Conservation (phyloP, 2,113 vertebrate genomes). For the Dunckerocampus dactyliophorus region DNA sequence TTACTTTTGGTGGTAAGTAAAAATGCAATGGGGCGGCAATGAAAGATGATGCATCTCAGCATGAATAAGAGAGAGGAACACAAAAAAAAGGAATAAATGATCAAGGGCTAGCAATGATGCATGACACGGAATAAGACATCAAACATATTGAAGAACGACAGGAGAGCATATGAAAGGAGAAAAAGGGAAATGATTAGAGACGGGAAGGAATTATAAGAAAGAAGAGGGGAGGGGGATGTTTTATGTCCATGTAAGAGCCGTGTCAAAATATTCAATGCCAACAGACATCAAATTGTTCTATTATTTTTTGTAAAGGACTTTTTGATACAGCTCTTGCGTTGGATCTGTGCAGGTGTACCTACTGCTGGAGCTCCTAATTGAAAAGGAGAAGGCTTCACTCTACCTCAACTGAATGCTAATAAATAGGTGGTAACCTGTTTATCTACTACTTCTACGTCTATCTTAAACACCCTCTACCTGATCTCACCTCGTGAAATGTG, state of each 20-base stretch:
- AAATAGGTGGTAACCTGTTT: background rate
- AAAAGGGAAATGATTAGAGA: conserved; percentile 11
- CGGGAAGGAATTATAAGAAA: conserved; percentile 14
- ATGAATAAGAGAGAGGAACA: conserved; percentile 51
- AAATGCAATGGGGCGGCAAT: conserved; percentile 41
- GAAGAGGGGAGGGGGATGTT: background rate
- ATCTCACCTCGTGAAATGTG: conserved; percentile 76
- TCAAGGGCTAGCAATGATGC: conserved; percentile 29
- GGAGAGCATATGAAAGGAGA: conserved; percentile 6
- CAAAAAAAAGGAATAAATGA: conserved; percentile 46
- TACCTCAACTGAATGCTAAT: background rate
- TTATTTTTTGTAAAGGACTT: no score
- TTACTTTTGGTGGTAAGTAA: conserved; percentile 55
- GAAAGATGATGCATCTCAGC: conserved; percentile 38
- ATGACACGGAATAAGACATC: conserved; percentile 39
- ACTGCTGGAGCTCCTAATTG: no score
- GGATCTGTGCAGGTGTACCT: no score
- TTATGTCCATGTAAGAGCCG: no score
- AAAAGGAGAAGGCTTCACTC: no score
- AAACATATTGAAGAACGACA: conserved; percentile 24
- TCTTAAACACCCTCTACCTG: conserved; percentile 17
- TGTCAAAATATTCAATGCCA: no score
- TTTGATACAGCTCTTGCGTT: no score
- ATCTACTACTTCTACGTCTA: conserved; percentile 5
- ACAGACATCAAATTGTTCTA: no score